Conservation (phyloP, 2,888 invertebrate species). For the Seira ritae region DNA sequence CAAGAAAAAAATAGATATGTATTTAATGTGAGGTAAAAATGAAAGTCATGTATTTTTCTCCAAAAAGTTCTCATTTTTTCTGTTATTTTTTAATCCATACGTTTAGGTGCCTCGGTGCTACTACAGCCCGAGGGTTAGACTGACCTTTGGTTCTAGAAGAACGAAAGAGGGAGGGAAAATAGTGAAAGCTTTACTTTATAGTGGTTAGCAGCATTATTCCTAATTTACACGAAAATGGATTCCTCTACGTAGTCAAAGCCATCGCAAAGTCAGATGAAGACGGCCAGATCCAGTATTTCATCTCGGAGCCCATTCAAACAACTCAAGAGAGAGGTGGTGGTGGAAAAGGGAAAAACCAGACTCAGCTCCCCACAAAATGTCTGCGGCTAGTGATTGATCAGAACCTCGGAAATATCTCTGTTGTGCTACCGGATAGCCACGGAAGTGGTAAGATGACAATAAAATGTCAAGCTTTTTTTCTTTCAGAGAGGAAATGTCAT, state of each 20-base stretch:
- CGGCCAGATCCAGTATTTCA: conserved; percentile 56
- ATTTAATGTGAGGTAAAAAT: too few species aligned
- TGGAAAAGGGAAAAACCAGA: neutral
- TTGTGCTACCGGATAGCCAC: conserved; percentile 4
- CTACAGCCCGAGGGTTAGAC: too few species aligned
- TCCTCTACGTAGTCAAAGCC: conserved; percentile 60
- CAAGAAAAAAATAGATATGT: too few species aligned
- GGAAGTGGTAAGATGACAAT: neutral
- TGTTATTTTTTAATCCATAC: too few species aligned
- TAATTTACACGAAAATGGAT: conserved; percentile 47
- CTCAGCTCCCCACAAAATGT: conserved; percentile 24
- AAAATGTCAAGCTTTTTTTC: neutral
- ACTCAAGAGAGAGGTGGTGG: neutral
- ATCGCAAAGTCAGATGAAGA: conserved; percentile 51
- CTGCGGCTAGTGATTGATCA: conserved; percentile 35
- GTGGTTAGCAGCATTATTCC: too few species aligned
- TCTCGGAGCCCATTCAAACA: conserved; percentile 17
- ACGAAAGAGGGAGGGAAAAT: too few species aligned
- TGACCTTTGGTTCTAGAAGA: too few species aligned
- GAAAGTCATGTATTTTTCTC: too few species aligned
- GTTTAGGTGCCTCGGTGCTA: too few species aligned
- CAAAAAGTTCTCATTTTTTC: too few species aligned
- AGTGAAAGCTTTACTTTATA: too few species aligned
- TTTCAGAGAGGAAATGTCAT: conserved; percentile 8
- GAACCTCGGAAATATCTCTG: conserved; percentile 44